Evolutionary conservation across 1,140 invertebrate species (phyloP).

Genomic region (Drosophila mauritiana): DNA sequence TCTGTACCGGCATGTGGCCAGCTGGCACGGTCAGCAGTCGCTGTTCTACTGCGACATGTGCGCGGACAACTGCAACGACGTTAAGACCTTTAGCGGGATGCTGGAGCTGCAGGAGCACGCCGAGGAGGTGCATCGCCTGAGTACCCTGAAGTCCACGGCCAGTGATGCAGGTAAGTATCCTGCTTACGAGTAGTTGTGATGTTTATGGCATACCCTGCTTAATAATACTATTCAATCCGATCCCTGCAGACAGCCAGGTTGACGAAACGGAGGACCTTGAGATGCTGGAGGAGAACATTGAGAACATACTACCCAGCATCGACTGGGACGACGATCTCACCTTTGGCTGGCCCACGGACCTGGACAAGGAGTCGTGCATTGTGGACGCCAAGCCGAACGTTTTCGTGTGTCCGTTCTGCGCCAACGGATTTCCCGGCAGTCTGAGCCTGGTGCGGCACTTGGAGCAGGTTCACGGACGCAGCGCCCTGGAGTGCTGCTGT

Average conservation of each 20-base stretch:
- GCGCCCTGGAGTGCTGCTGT: slow-evolving; percentile 55
- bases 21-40: slow-evolving; percentile 66
- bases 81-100: slow-evolving; percentile 53
- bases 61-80: slow-evolving; percentile 53
- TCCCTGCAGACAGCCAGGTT: slow-evolving; percentile 26
- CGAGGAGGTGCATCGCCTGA: slow-evolving; percentile 43
- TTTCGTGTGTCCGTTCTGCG: slow-evolving; percentile 69
- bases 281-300: slow-evolving; percentile 73
- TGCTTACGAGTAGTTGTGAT: not conserved
- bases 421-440: slow-evolving; percentile 63
- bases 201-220: not conserved
- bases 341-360: slow-evolving; percentile 64
- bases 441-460: slow-evolving; percentile 54
- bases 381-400: slow-evolving; percentile 49
- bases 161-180: slow-evolving; percentile 12
- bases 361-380: slow-evolving; percentile 63
- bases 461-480: slow-evolving; percentile 37
- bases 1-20: slow-evolving; percentile 61
- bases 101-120: slow-evolving; percentile 49
- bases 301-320: slow-evolving; percentile 58
- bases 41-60: slow-evolving; percentile 70
- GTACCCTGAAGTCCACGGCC: slow-evolving; percentile 6
- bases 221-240: not conserved
- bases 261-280: slow-evolving; percentile 68
- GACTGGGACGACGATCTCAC: slow-evolving; percentile 70